phyloP scores from a whole-genome alignment of 2,888 invertebrate genomes.

The Bibio marci region DNA sequence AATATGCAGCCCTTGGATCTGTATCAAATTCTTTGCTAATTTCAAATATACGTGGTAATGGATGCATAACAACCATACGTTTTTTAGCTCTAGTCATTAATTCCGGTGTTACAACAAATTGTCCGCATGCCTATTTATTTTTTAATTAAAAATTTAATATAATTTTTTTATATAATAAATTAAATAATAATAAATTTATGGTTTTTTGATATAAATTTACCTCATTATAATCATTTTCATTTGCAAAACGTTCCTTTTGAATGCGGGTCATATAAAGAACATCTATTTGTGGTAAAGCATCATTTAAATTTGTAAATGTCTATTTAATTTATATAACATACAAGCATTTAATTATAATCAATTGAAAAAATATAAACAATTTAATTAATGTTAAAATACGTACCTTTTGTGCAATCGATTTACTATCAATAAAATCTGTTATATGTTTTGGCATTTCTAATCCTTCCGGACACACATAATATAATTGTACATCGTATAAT shows the following conservation, averaged over 20 bases:
- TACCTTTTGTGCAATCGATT: constrained; percentile 61
- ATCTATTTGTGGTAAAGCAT: constrained; percentile 47
- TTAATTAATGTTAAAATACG: neutral
- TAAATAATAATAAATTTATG: no score
- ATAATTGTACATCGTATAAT: constrained; percentile 80
- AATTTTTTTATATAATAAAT: no score
- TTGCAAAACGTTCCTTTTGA: constrained; percentile 80
- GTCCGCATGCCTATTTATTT: constrained; percentile 53
- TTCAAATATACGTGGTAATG: constrained; percentile 85
- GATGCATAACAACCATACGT: constrained; percentile 95
- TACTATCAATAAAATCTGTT: constrained; percentile 55
- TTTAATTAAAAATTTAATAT: no score
- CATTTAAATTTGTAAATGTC: neutral
- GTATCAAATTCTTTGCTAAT: constrained; percentile 90
- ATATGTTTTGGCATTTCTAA: constrained; percentile 87
- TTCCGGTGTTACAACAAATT: constrained; percentile 83
- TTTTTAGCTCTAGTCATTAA: constrained; percentile 87
- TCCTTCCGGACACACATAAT: constrained; percentile 76
- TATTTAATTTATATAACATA: neutral
- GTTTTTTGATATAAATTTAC: constrained; percentile 37
- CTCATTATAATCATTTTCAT: constrained; percentile 69
- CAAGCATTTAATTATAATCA: neutral
- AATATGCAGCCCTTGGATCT: constrained; percentile 95
- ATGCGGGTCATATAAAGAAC: constrained; percentile 98
- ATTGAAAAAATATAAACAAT: neutral